Evolutionary conservation across 2,888 invertebrate genomes (phyloP).

Genomic region (Hymenopus coronatus): DNA sequence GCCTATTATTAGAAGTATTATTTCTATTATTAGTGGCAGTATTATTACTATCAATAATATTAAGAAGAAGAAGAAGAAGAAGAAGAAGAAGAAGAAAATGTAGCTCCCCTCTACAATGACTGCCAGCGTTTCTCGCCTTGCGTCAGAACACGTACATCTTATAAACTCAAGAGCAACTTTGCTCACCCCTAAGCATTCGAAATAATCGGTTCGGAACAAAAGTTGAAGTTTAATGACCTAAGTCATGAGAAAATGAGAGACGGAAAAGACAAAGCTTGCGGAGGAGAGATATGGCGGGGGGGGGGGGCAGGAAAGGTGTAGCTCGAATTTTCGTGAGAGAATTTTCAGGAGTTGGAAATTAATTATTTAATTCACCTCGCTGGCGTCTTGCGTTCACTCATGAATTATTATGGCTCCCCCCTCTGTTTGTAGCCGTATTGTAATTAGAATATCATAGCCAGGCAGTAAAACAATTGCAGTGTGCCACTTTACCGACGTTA

Average conservation of each 20-base stretch:
- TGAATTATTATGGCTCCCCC: neutral
- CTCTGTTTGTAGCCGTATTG: neutral
- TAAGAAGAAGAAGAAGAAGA: no score
- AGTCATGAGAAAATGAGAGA: neutral
- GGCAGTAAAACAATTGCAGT: neutral
- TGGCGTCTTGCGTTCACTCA: neutral
- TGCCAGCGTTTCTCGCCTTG: no score
- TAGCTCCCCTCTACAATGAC: no score
- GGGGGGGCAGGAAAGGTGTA: neutral
- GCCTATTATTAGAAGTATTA: no score
- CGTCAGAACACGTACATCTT: no score
- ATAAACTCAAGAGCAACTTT: neutral
- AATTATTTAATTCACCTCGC: neutral
- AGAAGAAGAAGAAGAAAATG: no score
- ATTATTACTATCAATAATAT: no score
- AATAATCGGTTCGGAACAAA: neutral
- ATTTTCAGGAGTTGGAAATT: neutral
- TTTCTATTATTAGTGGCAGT: no score
- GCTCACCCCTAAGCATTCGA: neutral
- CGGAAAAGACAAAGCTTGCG: neutral
- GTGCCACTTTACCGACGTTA: neutral
- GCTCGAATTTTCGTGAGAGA: neutral
- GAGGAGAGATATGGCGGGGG: neutral
- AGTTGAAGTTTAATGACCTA: neutral
- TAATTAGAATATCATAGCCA: neutral